These are phyloP conservation scores for Spilosoma lubricipeda DNA, from an alignment of 2,888 invertebrate genomes.

Conservation along the genomic window DNA sequence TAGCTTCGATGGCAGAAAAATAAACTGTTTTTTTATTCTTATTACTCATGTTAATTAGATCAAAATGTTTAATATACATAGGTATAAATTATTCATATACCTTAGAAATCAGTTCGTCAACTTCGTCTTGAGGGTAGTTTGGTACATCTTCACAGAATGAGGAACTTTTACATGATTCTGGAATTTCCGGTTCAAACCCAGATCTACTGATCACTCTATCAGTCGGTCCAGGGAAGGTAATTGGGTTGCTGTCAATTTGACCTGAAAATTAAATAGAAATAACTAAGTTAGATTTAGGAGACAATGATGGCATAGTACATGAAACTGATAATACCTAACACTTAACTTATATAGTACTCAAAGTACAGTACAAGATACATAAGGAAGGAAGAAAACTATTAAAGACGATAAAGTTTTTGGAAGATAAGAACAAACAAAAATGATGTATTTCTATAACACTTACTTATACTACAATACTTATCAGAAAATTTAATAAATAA, in stretches of 20 bases:
- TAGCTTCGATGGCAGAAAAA: background rate
- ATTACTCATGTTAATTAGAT: background rate
- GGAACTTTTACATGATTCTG: constrained; percentile 55
- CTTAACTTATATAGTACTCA: no score
- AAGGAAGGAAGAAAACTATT: background rate
- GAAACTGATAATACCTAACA: no score
- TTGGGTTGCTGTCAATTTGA: constrained; percentile 41
- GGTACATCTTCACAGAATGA: constrained; percentile 68
- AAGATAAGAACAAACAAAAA: no score
- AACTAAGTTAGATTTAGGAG: background rate
- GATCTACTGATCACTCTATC: background rate
- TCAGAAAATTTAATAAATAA: no score
- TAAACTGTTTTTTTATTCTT: background rate
- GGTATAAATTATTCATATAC: constrained; percentile 54
- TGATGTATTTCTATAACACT: background rate
- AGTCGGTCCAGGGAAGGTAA: constrained; percentile 71
- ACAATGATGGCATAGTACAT: no score
- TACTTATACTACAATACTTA: no score
- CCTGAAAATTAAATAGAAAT: constrained; percentile 33
- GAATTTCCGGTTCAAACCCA: constrained; percentile 22
- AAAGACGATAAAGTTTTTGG: no score
- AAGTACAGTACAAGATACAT: no score
- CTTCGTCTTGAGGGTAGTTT: constrained; percentile 66
- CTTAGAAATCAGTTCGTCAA: constrained; percentile 52
- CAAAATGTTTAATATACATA: background rate